Base-by-base conservation (phyloP, 2,888 invertebrate genomes). In the Volucella zonaria region DNA sequence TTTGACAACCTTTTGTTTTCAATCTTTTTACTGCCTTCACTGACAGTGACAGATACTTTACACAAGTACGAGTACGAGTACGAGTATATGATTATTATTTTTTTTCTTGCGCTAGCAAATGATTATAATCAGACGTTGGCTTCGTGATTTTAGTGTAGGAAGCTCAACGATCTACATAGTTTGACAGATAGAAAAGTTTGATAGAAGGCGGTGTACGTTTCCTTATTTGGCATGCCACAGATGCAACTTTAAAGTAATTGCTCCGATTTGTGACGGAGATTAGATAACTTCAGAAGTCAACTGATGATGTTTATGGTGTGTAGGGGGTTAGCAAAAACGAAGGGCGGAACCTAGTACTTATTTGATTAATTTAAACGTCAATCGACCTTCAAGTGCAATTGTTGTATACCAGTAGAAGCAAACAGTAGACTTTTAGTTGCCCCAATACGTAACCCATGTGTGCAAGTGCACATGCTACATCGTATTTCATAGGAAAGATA, bases 361-460 rank as follows among this genome's bases (percentile, higher is more conserved):
- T 58, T 4, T 38, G 42, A 51, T 56, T 47, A 58, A 73, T 43
- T 49, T 49, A 80, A 76, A 76, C 58, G 67, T 68, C 45, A 81
- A 58, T 18, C 23, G 73, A 64, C 81, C 85, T 85, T 85, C 76
- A 81, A 76, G 54, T 76, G 61, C 56, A 80, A 75, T 71, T 67
- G 18, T 73, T 80, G 43, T 66, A 52, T 83, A 79, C 64, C 52
- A 45, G 0, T 70, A 70, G 49, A 64, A 56, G 56, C 68, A 76
- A 71, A 66, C 62, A 74, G 49, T 75, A 83, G 83, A 83, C 80
- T 75, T 71, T 61, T n/a, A 49, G 80, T 80, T 83, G 71, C 83
- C 71, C 15, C 15, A 52, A 31, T 31, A 56, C 70, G 70, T 79
- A 59, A 59, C 11, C 23, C 12, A 59, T 31, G 6, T 31, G 31